Percentiles rank a stretch among this genome's conserved stretches.
These are phyloP conservation scores for Syngnathus rostellatus DNA, from an alignment of 2,797 vertebrate species.

Conservation along the genomic window DNA sequence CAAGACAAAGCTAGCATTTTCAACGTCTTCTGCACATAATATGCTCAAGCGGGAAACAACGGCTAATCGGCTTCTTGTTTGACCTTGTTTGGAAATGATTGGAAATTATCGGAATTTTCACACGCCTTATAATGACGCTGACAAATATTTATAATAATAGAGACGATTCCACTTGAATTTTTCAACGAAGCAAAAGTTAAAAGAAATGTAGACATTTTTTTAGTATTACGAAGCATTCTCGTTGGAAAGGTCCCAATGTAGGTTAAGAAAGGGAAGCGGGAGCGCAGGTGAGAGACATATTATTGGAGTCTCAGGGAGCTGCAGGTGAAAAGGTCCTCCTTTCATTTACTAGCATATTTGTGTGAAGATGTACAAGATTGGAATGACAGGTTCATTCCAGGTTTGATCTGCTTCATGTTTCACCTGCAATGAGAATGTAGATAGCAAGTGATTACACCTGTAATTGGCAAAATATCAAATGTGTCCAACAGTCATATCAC, in stretches of 20 bases:
- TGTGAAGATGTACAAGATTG: slow-evolving; percentile 20
- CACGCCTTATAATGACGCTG: neutral
- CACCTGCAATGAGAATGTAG: neutral
- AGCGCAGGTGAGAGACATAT: slow-evolving; percentile 47
- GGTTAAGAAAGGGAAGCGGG: slow-evolving; percentile 40
- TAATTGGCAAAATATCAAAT: slow-evolving; percentile 23
- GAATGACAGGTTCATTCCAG: slow-evolving; percentile 4
- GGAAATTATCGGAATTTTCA: neutral
- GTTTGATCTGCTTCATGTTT: neutral
- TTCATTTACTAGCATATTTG: slow-evolving; percentile 36
- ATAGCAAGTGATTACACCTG: slow-evolving; percentile 15
- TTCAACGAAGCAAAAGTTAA: slow-evolving; percentile 13
- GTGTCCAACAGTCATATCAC: neutral
- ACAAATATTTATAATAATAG: neutral
- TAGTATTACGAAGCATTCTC: slow-evolving; percentile 69
- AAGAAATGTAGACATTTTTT: slow-evolving; percentile 41
- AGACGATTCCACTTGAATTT: slow-evolving; percentile 7
- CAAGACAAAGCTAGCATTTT: slow-evolving; percentile 69
- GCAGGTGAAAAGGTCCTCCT: slow-evolving; percentile 86
- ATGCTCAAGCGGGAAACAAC: slow-evolving; percentile 27
- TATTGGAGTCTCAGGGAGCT: slow-evolving; percentile 88
- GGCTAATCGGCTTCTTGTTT: slow-evolving; percentile 23
- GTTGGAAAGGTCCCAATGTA: slow-evolving; percentile 64
- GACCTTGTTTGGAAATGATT: neutral
- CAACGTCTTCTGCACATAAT: slow-evolving; percentile 45